A percentile compares a stretch with the other conserved stretches of the same genome.
Conservation (phyloP, 2,888 invertebrate species). For the Desoria tigrina region DNA sequence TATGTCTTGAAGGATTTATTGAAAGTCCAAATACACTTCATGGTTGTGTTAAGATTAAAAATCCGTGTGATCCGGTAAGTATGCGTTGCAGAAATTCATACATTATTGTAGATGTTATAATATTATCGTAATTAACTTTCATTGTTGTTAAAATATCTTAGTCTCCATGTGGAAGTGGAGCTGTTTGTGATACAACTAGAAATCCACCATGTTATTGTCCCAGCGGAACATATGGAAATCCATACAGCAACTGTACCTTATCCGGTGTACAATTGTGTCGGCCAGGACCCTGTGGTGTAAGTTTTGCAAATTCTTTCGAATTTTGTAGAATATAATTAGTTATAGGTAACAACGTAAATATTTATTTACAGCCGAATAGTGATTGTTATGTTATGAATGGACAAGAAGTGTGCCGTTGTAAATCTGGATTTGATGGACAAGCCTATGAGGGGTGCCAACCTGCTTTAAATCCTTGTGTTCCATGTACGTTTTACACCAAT, state of each 20-base stretch:
- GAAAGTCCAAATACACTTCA: constrained; percentile 85
- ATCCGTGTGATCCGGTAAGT: constrained; percentile 73
- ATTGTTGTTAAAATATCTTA: too few relatives aligned
- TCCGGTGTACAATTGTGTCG: constrained; percentile 63
- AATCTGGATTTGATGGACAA: constrained; percentile 73
- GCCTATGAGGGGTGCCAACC: constrained; percentile 75
- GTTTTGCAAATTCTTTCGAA: neutral
- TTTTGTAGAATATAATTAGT: too few relatives aligned
- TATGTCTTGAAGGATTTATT: constrained; percentile 76
- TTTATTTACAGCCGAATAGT: constrained; percentile 61
- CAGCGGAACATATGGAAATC: constrained; percentile 75
- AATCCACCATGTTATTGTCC: constrained; percentile 83
- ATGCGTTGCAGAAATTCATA: too few relatives aligned
- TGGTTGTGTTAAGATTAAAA: constrained; percentile 76
- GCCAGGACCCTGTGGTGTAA: constrained; percentile 76
- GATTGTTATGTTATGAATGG: constrained; percentile 77
- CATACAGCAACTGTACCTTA: constrained; percentile 70
- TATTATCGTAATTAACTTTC: too few relatives aligned
- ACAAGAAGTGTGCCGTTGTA: constrained; percentile 81
- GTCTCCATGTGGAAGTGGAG: constrained; percentile 73
- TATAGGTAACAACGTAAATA: too few relatives aligned
- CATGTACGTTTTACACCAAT: constrained; percentile 54
- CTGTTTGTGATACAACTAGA: constrained; percentile 75
- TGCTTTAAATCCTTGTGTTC: constrained; percentile 72
- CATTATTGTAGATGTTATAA: too few relatives aligned